phyloP scores from a whole-genome alignment of 2,888 invertebrate species.

The Mylabris sibirica region DNA sequence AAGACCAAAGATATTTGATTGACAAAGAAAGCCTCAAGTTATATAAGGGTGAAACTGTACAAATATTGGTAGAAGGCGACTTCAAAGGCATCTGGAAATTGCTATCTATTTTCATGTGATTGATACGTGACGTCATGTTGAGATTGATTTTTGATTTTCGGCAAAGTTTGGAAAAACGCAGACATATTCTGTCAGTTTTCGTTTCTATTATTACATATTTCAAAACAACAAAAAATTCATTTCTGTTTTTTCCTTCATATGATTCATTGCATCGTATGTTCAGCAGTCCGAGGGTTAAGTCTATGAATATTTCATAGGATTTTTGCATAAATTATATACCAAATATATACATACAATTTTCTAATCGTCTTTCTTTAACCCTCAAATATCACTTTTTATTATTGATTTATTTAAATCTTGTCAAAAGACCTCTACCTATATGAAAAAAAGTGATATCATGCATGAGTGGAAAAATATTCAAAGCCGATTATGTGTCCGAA shows the following conservation, averaged over 20 bases:
- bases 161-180: constrained; percentile 24
- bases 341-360: constrained; percentile 12
- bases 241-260: not conserved
- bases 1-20: constrained; percentile 34
- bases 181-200: constrained; percentile 20
- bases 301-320: constrained; percentile 22
- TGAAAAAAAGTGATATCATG: constrained; percentile 33
- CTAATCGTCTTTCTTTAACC: constrained; percentile 27
- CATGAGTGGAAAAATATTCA: constrained; percentile 37
- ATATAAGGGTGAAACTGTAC: constrained; percentile 32
- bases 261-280: not conserved
- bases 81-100: constrained; percentile 8
- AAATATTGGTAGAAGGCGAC: constrained; percentile 27
- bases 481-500: constrained; percentile 37
- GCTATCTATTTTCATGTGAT: not conserved
- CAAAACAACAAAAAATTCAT: no score
- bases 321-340: constrained; percentile 22
- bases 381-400: constrained; percentile 24
- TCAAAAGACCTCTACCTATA: constrained; percentile 18
- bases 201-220: no score
- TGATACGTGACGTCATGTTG: constrained; percentile 3
- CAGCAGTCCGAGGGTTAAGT: not conserved
- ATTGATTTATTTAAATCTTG: constrained; percentile 30
- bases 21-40: constrained; percentile 34
- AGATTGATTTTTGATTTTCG: not conserved